Conservation (phyloP, 2,113 vertebrate genomes). For the Tinamus guttatus region DNA sequence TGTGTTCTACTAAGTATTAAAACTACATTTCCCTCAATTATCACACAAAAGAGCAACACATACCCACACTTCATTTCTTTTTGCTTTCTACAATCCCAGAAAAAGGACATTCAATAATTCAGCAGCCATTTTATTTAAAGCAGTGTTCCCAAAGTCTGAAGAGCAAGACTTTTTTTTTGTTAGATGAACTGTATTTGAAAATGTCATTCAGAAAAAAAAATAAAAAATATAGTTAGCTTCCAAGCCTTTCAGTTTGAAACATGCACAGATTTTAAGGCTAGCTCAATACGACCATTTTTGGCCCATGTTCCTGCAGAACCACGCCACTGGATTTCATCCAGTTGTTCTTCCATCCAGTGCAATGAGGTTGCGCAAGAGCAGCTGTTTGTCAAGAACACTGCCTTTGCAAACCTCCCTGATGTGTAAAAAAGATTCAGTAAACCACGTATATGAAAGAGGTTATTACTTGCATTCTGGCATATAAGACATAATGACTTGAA, state of each 20-base stretch:
- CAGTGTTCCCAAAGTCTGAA: conserved; percentile 38
- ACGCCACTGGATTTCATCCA: neutral
- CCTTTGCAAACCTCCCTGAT: neutral
- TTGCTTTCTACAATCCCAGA: neutral
- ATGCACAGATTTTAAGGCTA: neutral
- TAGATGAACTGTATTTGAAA: conserved; percentile 56
- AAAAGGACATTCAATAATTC: conserved; percentile 1
- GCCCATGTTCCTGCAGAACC: neutral
- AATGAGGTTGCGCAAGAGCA: neutral
- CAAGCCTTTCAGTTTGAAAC: neutral
- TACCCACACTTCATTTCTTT: conserved; percentile 25
- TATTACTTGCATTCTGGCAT: neutral
- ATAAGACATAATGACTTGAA: neutral
- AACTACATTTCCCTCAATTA: conserved; percentile 1
- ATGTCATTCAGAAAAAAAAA: neutral
- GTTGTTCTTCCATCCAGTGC: neutral
- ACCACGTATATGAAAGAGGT: neutral
- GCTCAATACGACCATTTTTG: neutral
- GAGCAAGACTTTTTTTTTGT: conserved; percentile 8
- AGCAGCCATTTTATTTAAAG: conserved; percentile 65
- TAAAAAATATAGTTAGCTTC: neutral
- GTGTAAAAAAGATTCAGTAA: neutral
- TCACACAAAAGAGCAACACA: conserved; percentile 21
- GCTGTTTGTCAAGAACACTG: neutral
- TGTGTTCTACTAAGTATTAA: conserved; percentile 29